These are phyloP conservation scores for Therioaphis trifolii DNA, from an alignment of 2,888 invertebrate genomes.

Conservation along the genomic window DNA sequence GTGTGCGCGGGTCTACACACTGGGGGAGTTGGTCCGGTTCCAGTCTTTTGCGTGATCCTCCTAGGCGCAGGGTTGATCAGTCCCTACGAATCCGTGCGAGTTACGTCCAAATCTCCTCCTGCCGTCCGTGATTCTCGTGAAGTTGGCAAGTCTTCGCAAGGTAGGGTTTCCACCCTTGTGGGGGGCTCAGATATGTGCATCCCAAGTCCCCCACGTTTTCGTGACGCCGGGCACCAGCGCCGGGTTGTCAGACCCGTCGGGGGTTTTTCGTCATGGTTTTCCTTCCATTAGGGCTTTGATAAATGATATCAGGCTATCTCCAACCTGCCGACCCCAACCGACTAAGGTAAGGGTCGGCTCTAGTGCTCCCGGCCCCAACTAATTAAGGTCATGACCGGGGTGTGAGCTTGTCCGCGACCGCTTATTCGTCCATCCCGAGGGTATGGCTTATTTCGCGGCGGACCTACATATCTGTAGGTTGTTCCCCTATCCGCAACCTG, in stretches of 20 bases:
- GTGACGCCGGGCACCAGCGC: neutral
- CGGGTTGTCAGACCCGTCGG: neutral
- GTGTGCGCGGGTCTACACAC: neutral
- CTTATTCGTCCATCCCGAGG: no score
- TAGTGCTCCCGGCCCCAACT: no score
- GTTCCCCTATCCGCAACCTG: no score
- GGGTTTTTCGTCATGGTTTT: conserved; percentile 7
- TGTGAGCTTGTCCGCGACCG: no score
- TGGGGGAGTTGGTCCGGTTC: neutral
- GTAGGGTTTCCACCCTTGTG: neutral
- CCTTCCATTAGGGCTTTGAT: neutral
- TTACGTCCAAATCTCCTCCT: neutral
- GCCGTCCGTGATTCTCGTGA: neutral
- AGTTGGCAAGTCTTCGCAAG: neutral
- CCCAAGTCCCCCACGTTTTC: neutral
- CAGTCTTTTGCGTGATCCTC: neutral
- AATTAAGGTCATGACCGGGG: no score
- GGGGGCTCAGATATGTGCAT: neutral
- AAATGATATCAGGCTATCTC: neutral
- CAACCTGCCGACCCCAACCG: neutral
- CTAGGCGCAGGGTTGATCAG: neutral
- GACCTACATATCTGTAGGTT: no score
- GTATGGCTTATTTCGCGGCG: no score
- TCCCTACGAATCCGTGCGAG: neutral
- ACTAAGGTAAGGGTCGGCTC: no score